These are phyloP conservation scores for Oceanodroma tethys DNA, from an alignment of 2,113 vertebrate species.

Conservation along the genomic window DNA sequence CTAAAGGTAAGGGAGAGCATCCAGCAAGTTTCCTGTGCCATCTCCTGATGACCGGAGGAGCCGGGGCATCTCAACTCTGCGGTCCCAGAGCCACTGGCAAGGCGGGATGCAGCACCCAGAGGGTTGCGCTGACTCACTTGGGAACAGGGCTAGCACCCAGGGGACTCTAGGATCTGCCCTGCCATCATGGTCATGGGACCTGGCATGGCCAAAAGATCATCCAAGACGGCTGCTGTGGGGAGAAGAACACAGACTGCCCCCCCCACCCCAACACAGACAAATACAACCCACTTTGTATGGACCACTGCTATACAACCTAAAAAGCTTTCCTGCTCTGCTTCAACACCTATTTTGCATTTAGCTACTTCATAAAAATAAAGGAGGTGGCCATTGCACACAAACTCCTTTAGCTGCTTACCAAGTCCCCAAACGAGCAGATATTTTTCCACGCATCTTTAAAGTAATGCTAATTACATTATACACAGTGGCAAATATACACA, in stretches of 20 bases:
- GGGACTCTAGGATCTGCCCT: background rate
- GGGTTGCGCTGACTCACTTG: background rate
- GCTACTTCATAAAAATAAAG: background rate
- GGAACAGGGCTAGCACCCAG: background rate
- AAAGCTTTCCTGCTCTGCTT: background rate
- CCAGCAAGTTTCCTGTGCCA: background rate
- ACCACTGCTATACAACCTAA: background rate
- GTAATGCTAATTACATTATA: background rate
- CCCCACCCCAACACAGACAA: background rate
- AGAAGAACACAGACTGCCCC: background rate
- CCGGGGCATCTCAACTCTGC: fast-evolving
- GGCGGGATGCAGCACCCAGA: background rate
- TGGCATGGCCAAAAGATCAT: fast-evolving
- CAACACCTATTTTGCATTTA: background rate
- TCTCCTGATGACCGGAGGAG: background rate
- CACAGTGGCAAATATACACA: background rate
- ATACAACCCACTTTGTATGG: fast-evolving
- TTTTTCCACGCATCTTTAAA: slow-evolving; percentile 29
- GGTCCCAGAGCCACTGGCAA: background rate
- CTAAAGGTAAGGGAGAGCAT: background rate
- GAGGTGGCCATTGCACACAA: background rate
- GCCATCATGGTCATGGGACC: background rate
- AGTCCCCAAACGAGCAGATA: background rate
- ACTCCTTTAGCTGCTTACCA: background rate
- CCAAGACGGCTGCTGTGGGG: background rate